Base-by-base conservation (phyloP, 2,797 vertebrate species). In the Smutsia gigantea region DNA sequence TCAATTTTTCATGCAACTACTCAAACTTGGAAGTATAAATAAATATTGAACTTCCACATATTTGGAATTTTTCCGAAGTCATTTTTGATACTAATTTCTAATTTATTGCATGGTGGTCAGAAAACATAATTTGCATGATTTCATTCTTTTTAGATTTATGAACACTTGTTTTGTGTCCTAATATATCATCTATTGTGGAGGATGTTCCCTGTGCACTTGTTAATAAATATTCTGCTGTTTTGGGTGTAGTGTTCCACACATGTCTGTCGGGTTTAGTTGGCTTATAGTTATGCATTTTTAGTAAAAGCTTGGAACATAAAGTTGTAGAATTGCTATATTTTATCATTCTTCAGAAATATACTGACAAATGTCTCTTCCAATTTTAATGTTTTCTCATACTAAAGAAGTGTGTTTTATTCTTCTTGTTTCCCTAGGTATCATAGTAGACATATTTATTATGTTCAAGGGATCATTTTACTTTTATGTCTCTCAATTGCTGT, bases 301-400 rank as follows among this genome's bases (percentile, higher is more conserved):
- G 9, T n/a, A 15, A 42, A 68, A 91, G 23, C 17, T 63, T 79
- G 31, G 8, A 63, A 31, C 25, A 64, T 7, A 86, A 57, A 46
- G 2, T 71, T 82, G 10, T 61, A 78, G 21, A 82, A 71, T 21
- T 68, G 1, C 17, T 74, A 49, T 49, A 7, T 7, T 8, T 68
- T 87, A 90, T 83, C 25, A 93, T n/a, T 71, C 17, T 53, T n/a
- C 25, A 51, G 19, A 93, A 94, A 93, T 77, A 37, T 59, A 13
- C 21, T 15, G 9, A 66, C 21, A 88, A 93, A 51, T 83, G 7
- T 37, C 14, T 85, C 61, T 85, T 79, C 57, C 59, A 68, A 49
- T 81, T 72, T 91, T 59, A 92, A 34, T 68, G 13, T 81, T 77
- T 90, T 39, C 49, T 77, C 55, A 17, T 61, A 68, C 12, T 88